Base-by-base conservation (phyloP, 2,797 vertebrate species). In the Halcyon smyrnensis region DNA sequence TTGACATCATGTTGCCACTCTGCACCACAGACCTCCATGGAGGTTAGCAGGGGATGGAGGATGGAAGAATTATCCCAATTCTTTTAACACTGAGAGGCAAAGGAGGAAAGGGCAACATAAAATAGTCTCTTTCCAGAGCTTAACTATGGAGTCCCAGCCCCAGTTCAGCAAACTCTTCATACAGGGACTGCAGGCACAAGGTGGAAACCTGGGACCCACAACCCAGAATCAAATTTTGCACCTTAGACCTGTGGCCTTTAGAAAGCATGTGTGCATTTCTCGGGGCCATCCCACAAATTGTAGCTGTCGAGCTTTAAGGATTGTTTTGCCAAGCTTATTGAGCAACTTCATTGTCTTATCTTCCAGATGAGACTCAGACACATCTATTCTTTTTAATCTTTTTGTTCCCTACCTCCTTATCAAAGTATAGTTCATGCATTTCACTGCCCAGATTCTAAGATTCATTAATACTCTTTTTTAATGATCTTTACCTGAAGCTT, bases 21-120 rank as follows among this genome's bases (percentile, higher is more conserved):
- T 56, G 34, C 59, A 77, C n/a, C 68, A 16, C 0, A 0, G 37
- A 57, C 41, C 32, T 56, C 46, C 62, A 1, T 7, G 4, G n/a
- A 62, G 30, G 18, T 11, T 69, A 60, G 32, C 62, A 77, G 23
- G 12, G n/a, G 25, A 19, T n/a, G 3, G 9, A 78, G 56, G 18
- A 3, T 13, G 19, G 36, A 80, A 21, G 50, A 51, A 63, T 89
- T 17, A 7, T 46, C 39, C 64, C 45, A 13, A 8, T 36, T 83
- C 32, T 51, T 80, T 20, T 57, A 34, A 39, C 77, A 8, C 46
- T 15, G 53, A 50, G 36, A 87, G 16, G 8, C 64, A 53, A 4
- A 68, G 25, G 20, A 75, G 25, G 13, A 64, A n/a, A 48, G 34
- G 24, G 23, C 18, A 79, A 37, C 34, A 14, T 30, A 60, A 39